phyloP scores from a whole-genome alignment of 2,888 invertebrate species.

The Stegophylla sp. region DNA sequence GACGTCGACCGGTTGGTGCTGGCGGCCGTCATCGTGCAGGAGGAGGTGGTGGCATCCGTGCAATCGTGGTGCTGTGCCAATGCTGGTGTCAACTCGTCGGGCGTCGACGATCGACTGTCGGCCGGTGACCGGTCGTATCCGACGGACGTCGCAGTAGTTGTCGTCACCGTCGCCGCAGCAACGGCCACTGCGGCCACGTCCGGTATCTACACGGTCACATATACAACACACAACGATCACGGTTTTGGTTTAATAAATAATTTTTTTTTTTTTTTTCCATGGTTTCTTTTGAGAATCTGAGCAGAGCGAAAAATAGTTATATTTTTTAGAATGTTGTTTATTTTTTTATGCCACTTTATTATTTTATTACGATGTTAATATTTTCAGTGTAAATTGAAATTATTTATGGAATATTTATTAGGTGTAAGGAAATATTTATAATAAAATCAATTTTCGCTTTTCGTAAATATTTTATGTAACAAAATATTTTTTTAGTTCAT shows the following conservation, averaged over 20 bases:
- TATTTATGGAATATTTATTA: too few species aligned
- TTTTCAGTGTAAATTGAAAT: too few species aligned
- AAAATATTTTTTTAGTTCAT: too few species aligned
- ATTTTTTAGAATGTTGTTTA: not conserved
- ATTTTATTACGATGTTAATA: too few species aligned
- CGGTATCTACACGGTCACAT: constrained; percentile 39
- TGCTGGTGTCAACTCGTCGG: constrained; percentile 72
- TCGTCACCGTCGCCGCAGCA: not conserved
- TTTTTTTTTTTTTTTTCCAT: not conserved
- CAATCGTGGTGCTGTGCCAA: constrained; percentile 62
- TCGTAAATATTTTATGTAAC: too few species aligned
- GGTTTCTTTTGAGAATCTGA: too few species aligned
- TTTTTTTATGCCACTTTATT: not conserved
- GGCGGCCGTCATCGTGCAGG: constrained; percentile 27
- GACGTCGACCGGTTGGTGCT: constrained; percentile 51
- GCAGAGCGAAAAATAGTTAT: too few species aligned
- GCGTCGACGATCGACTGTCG: constrained; percentile 70
- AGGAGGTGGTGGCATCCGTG: not conserved
- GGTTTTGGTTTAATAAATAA: not conserved
- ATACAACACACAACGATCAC: constrained; percentile 31
- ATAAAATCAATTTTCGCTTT: too few species aligned
- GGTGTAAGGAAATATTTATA: too few species aligned
- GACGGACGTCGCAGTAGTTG: not conserved
- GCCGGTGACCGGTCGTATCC: constrained; percentile 22
- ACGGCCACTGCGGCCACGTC: constrained; percentile 39